Base-by-base conservation (phyloP, 2,888 invertebrate species). In the Tortricodes alternella region DNA sequence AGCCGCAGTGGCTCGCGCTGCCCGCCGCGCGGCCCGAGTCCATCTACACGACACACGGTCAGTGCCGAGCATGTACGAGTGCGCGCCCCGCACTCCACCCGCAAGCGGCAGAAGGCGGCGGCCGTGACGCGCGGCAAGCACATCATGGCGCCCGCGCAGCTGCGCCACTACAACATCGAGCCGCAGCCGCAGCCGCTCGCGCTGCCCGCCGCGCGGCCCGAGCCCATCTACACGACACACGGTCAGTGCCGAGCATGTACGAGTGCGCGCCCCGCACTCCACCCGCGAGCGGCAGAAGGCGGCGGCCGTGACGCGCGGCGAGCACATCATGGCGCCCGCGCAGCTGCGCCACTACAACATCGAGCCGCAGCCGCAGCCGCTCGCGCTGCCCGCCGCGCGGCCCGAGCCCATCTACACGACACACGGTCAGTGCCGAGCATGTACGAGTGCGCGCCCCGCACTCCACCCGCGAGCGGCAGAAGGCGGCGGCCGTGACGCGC, bases 361-460 rank as follows among this genome's bases (percentile, higher is more conserved):
- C 59, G 72, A 75, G 44, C 66, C 67, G 59, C 62, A 56, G 39
- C 68, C 39, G 38, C 50, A 44, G n/a, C n/a, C n/a, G n/a, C 15
- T 51, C 46, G 48, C 57, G 41, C 38, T 57, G 48, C 21, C 21
- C 48, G 37, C 52, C 38, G 53, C 60, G 13, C 74, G 70, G 27
- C 64, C 73, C 1, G 86, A 86, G 48, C 78, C 82, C 29, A 68
- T 83, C 2, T 87, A 86, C 57, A n/a, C n/a, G n/a, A n/a, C n/a
- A n/a, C 85, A 82, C 61, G 64, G 87, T 87, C 32, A 77, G 80
- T 71, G 35, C 38, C 13, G 9, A 1, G 5, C 3, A 15, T n/a
- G n/a, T n/a, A n/a, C 93, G 96, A 39, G 96, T 96, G 38, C 92
- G 97, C 39, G 95, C 96, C 65, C 97, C 97, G 32, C 96, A 96